phyloP scores from a whole-genome alignment of 92 coral and sea anemone species.

The Porites lobata region DNA sequence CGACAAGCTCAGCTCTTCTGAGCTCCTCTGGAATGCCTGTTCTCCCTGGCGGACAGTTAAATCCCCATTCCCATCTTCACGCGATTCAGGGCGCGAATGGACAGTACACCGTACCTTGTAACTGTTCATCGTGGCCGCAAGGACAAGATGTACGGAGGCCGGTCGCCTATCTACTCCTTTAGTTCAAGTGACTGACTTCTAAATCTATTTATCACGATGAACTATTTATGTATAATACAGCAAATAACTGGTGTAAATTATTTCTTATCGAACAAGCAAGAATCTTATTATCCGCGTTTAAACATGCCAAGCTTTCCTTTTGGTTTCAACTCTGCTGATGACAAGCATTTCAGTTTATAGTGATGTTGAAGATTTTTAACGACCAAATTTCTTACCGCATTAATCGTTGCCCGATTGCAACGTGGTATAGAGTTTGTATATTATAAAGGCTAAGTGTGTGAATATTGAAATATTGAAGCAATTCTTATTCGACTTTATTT shows the following conservation, averaged over 20 bases:
- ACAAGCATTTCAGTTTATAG: constrained; percentile 39
- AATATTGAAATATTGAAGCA: constrained; percentile 79
- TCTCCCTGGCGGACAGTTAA: constrained; percentile 81
- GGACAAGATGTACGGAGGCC: constrained; percentile 93
- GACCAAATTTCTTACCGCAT: constrained; percentile 66
- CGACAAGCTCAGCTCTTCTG: constrained; percentile 80
- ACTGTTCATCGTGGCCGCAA: constrained; percentile 90
- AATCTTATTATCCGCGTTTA: constrained; percentile 37
- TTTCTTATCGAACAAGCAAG: constrained; percentile 69
- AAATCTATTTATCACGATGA: constrained; percentile 71
- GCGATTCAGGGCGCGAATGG: constrained; percentile 94
- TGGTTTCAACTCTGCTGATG: constrained; percentile 46
- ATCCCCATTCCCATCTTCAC: constrained; percentile 90
- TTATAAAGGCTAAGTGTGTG: constrained; percentile 77
- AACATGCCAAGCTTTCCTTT: constrained; percentile 12
- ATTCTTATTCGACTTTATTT: constrained; percentile 68
- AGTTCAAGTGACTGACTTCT: constrained; percentile 66
- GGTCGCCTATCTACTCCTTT: constrained; percentile 95
- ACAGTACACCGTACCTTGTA: constrained; percentile 97
- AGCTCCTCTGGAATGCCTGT: constrained; percentile 82
- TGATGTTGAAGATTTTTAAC: constrained; percentile 40
- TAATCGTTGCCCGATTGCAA: constrained; percentile 72
- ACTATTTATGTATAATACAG: constrained; percentile 81
- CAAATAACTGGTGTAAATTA: constrained; percentile 87
- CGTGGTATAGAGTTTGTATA: constrained; percentile 83